These are phyloP conservation scores for Drosophila fulvimacula DNA, from an alignment of 2,888 invertebrate genomes.

Conservation along the genomic window DNA sequence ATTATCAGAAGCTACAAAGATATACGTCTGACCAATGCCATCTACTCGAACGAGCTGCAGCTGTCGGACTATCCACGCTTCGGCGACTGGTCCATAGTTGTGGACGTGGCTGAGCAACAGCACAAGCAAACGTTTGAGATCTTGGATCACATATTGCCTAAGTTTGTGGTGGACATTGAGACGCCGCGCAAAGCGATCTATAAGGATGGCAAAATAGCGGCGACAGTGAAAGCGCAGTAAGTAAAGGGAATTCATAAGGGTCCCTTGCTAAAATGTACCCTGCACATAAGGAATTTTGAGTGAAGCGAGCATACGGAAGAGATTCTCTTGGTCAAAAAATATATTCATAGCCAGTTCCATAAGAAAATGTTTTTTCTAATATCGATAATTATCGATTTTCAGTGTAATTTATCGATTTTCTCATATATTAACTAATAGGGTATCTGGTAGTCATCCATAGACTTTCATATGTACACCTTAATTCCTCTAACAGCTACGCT, in stretches of 20 bases:
- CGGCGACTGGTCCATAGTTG: constrained; percentile 95
- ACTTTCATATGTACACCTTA: neutral
- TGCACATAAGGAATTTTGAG: neutral
- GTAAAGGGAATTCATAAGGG: constrained; percentile 78
- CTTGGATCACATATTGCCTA: constrained; percentile 96
- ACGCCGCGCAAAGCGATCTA: constrained; percentile 94
- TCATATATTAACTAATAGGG: neutral
- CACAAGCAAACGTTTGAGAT: constrained; percentile 87
- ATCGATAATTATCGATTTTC: neutral
- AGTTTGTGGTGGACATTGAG: constrained; percentile 95
- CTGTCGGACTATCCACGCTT: constrained; percentile 92
- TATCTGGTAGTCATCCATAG: neutral
- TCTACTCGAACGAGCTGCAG: constrained; percentile 91
- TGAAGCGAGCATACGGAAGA: neutral
- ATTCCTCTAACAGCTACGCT: constrained; percentile 70
- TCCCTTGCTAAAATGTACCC: neutral
- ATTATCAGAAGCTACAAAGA: constrained; percentile 92
- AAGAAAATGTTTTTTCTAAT: neutral
- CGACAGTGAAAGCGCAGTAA: constrained; percentile 87
- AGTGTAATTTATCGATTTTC: no score
- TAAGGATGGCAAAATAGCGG: constrained; percentile 91
- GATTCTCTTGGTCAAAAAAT: neutral
- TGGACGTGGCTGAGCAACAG: constrained; percentile 87
- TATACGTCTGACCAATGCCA: constrained; percentile 89
- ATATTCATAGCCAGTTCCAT: neutral